Conservation (phyloP, 2,797 vertebrate species). For the Rhabdophis nuchalis region DNA sequence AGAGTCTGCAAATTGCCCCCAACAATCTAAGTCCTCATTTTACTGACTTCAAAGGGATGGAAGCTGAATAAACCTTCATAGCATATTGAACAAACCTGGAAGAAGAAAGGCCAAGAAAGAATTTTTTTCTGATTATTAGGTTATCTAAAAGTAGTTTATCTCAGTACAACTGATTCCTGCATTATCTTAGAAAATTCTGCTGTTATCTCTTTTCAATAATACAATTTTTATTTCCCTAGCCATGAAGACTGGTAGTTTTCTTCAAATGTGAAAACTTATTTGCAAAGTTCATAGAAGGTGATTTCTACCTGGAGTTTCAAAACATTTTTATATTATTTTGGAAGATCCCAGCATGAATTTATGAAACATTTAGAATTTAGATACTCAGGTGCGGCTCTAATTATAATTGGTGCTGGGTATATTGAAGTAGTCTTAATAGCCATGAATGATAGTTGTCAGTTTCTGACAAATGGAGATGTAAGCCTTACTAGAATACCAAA, state of each 20-base stretch:
- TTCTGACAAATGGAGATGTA: background rate
- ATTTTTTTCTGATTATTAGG: background rate
- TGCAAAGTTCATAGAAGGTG: background rate
- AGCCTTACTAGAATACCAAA: background rate
- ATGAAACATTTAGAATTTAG: background rate
- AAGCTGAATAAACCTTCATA: background rate
- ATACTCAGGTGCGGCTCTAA: background rate
- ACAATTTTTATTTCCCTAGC: background rate
- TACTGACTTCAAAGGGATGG: too few relatives aligned
- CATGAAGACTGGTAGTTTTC: background rate
- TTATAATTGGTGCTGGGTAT: background rate
- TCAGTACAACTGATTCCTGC: background rate
- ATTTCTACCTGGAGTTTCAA: background rate
- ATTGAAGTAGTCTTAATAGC: background rate
- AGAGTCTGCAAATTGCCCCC: too few relatives aligned
- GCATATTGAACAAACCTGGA: background rate
- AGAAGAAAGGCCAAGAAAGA: background rate
- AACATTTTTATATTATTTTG: background rate
- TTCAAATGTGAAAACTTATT: background rate
- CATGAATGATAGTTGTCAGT: background rate
- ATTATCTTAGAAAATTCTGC: background rate
- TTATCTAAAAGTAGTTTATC: background rate
- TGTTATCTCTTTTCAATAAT: background rate
- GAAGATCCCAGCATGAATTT: background rate
- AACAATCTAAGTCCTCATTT: too few relatives aligned